Evolutionary conservation across 2,113 vertebrate genomes (phyloP), one percentile per base, ranked within the genome.

Genomic region (Paralichthys olivaceus): DNA sequence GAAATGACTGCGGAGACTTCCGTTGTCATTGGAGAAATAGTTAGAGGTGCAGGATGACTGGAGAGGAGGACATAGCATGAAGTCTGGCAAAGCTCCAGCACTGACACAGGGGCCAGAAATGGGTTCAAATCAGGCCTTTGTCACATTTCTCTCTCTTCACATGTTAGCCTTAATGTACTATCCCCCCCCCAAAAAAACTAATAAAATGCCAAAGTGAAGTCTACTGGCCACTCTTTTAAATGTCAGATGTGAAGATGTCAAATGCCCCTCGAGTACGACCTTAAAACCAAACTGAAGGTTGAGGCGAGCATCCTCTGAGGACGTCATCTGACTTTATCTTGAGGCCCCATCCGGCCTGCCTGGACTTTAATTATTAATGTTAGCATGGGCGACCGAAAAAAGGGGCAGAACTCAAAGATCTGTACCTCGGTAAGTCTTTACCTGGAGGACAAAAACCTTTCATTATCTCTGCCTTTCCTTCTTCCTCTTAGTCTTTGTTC

Each of bases 181-280:
- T 12, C 34, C 37, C 9, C 20, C 54, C 28, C 17, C 49, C 0
- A 56, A 59, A 47, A 60, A 37, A 32, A 26, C 8, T 23, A 67
- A 74, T 65, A 80, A 83, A 89, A 88, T 76, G 76, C 53, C 66
- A 80, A 79, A 76, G 82, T 67, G 61, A 84, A 47, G 63, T 84
- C 68, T 49, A 67, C 64, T 47, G 45, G 22, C 45, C 70, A 53
- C 61, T 75, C 51, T 72, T 81, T 84, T 19, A 88, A 90, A 92
- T 86, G 86, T 84, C 88, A 86, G 58, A 80, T 77, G 84, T 88
- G 69, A 81, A 69, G 73, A 88, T 84, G 82, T 90, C 84, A 89
- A 86, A 85, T 60, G 58, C 19, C 75, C 75, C 68, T 88, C 13
- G 54, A 81, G 34, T 67, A 68, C 14, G 45, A 87, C 83, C 83